A percentile compares a stretch with the other conserved stretches of the same genome.
Evolutionary conservation across 2,113 vertebrate species (phyloP).

Genomic region (Oostethus manadensis): DNA sequence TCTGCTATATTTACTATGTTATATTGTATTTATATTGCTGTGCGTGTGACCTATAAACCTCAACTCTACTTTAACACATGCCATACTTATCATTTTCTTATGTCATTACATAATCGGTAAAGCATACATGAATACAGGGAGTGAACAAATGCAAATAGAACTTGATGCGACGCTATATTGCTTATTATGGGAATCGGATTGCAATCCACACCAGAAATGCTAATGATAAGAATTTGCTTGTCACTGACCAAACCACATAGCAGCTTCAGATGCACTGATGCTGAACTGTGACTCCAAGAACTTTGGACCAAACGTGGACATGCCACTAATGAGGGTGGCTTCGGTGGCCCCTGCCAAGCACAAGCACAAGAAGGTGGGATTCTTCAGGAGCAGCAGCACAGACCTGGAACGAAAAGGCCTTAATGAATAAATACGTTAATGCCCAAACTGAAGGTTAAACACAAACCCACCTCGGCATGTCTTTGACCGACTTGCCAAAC

Average conservation of each 20-base stretch:
- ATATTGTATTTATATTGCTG: too few relatives aligned
- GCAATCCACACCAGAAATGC: too few relatives aligned
- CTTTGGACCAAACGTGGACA: constrained; percentile 96
- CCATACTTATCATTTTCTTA: too few relatives aligned
- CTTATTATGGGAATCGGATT: too few relatives aligned
- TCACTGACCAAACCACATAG: constrained; percentile 87
- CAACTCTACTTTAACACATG: too few relatives aligned
- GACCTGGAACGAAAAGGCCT: constrained; percentile 62
- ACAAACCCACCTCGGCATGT: constrained; percentile 80
- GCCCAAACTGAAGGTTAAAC: not conserved
- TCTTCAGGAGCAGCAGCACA: constrained; percentile 84
- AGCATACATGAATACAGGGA: too few relatives aligned
- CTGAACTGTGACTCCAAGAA: constrained; percentile 93
- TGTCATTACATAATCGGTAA: too few relatives aligned
- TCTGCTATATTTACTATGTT: too few relatives aligned
- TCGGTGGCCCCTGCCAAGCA: constrained; percentile 90
- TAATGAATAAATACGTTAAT: not conserved
- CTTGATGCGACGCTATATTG: too few relatives aligned
- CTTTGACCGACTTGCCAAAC: constrained; percentile 86
- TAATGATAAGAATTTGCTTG: not conserved
- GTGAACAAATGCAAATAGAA: too few relatives aligned
- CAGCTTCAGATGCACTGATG: constrained; percentile 89
- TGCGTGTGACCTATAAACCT: too few relatives aligned
- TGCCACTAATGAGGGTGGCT: constrained; percentile 86
- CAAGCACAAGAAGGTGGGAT: constrained; percentile 88